Base-by-base conservation (phyloP, 1,140 invertebrate genomes). In the Drosophila ananassae region DNA sequence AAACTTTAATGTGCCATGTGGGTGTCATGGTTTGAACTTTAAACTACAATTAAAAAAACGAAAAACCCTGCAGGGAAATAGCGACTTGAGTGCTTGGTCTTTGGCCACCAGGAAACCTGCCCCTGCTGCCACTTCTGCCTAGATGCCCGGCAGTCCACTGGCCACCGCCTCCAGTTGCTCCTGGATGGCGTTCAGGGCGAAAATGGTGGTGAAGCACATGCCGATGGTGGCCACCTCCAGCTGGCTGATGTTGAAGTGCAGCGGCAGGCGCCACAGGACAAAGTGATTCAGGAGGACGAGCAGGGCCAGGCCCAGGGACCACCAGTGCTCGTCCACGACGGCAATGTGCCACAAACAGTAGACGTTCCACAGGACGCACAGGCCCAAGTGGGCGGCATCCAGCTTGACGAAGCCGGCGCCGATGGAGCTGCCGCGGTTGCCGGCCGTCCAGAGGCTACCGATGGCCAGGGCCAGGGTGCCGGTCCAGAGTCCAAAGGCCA, bases 141-240 rank as follows among this genome's bases (percentile, higher is more conserved):
- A 6, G 24, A 21, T 44, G 3, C 3, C 39, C 39, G 39, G 17
- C 7, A 47, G 17, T 30, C 28, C 44, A 34, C 69, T 81, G 9
- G 24, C 51, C 30, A 56, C 24, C 0, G 41, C 66, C 0, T 79
- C 79, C 7, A 63, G 13, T 17, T 83, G 30, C 64, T 89, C 83
- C 55, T 89, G 79, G 0, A 61, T 71, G 5, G 83, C 79, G 30
- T 89, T 89, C 6, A 89, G 52, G 7, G 83, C 83, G 48, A 89
- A 89, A 21, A 89, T 77, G 0, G 82, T 47, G 3, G 79, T 73
- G 50, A 89, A 89, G 39, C 83, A 89, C 83, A 89, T 89, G 57
- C 83, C 83, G 39, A 89, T 79, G 2, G 83, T 89, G 59, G 62
- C 55, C 21, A 89, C 68, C 51, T 89, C 83, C 39, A 73, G 55